phyloP scores from a whole-genome alignment of 1,140 invertebrate genomes.

The Zelostemma sp. region DNA sequence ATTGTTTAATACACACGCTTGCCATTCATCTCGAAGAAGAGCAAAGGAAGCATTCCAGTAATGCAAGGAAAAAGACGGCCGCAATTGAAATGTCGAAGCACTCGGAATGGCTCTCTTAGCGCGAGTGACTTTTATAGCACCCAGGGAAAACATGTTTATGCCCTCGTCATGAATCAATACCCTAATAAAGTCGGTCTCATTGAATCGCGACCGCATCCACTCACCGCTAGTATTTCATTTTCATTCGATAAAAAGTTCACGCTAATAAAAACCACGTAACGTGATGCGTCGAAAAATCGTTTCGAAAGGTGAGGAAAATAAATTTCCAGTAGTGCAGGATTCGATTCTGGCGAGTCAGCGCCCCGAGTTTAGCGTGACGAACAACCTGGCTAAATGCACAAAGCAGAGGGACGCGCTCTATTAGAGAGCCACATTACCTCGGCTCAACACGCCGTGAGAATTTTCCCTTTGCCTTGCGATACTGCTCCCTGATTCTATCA shows the following conservation, averaged over 20 bases:
- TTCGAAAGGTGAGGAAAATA: not conserved
- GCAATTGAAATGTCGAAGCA: slow-evolving; percentile 6
- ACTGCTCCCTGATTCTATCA: slow-evolving; percentile 10
- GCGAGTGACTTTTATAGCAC: slow-evolving; percentile 34
- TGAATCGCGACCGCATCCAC: not conserved
- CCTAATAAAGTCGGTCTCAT: not conserved
- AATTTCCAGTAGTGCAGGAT: no score
- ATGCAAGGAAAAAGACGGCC: slow-evolving; percentile 1
- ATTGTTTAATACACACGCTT: not conserved
- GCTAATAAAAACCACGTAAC: no score
- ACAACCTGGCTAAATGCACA: slow-evolving; percentile 5
- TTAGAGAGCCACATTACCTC: slow-evolving; percentile 49
- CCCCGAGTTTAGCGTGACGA: slow-evolving; percentile 19
- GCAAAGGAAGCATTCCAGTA: slow-evolving; percentile 1
- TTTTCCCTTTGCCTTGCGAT: slow-evolving; percentile 22
- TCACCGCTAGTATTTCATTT: not conserved
- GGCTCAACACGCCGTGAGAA: slow-evolving; percentile 52
- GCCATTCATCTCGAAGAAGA: not conserved
- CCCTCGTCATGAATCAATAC: not conserved
- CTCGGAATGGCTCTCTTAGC: slow-evolving; percentile 27
- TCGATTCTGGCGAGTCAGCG: not conserved
- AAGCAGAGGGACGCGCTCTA: slow-evolving; percentile 32
- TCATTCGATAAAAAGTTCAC: not conserved
- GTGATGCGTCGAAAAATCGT: not conserved
- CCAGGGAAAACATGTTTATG: not conserved